Base-by-base conservation (phyloP, 2,888 invertebrate species). In the Eupithecia vulgata region DNA sequence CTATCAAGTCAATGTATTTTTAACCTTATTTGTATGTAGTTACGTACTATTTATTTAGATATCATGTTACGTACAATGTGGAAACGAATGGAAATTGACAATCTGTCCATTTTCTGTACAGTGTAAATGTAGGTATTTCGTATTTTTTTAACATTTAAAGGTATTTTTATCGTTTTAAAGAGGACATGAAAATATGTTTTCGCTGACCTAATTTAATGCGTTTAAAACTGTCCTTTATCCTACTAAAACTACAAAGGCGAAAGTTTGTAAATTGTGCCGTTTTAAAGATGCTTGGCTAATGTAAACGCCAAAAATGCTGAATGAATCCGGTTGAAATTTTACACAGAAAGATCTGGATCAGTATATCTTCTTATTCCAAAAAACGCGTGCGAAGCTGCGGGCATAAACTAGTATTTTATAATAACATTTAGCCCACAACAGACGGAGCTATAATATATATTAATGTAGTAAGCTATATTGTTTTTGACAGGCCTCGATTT, bases 61-160 rank as follows among this genome's bases (percentile, higher is more conserved):
- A 70, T 71, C 68, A 61, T 62, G 72, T 72, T 70, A 67, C 48
- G 70, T 72, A 70, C 69, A 70, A 57, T 65, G 42, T 59, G 70
- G 21, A 68, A 70, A 73, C 65, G 70, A 71, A 72, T 59, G 35
- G 42, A 68, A 65, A 45, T 68, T 34, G 17, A 70, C 68, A 45
- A 42, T 70, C 67, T 76, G 72, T 76, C 64, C 57, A 72, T 72
- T 62, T n/a, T 71, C 35, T 90, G 88, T 90, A 91, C 89, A 91
- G 88, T 90, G 88, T 90, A 88, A 81, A 40, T 64, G 40, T 35
- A n/a, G 62, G 21, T 35, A 59, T 69, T 69, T 42, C 17, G 42
- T 61, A 64, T 37, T 64, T 64, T 64, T 64, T 64, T 64, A 35
- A 65, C 40, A 21, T 25, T 25, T 40, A 13, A 65, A 37, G 37